Conservation (phyloP, 2,797 vertebrate genomes). For the Poliocrania exsul region DNA sequence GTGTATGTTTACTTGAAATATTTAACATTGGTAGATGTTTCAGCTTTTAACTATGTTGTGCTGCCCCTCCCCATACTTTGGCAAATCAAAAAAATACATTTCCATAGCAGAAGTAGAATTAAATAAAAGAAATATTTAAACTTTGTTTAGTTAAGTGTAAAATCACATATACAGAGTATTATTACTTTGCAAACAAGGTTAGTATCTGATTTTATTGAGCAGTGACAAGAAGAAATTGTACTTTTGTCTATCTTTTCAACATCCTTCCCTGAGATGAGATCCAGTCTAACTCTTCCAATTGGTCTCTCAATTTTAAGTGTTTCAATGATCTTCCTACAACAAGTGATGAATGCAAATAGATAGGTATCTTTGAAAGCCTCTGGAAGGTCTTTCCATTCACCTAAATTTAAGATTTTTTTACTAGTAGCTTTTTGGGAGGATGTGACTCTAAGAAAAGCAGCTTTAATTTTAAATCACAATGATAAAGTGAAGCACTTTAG, state of each 20-base stretch:
- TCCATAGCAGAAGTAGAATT: background rate
- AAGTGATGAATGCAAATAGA: background rate
- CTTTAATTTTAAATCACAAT: background rate
- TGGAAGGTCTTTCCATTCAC: background rate
- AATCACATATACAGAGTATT: background rate
- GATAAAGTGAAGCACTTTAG: background rate
- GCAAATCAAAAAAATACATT: background rate
- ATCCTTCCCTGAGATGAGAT: background rate
- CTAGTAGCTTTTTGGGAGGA: background rate
- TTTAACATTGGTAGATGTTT: background rate
- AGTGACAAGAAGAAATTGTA: background rate
- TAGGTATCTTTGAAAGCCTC: background rate
- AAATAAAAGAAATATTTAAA: background rate
- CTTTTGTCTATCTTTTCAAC: background rate
- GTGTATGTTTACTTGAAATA: background rate
- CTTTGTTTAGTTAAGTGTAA: background rate
- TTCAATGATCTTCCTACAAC: background rate
- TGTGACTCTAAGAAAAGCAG: background rate
- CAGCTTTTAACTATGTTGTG: background rate
- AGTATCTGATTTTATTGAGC: background rate
- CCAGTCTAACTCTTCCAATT: background rate
- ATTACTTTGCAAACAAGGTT: background rate
- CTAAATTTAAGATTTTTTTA: background rate
- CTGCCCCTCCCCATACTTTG: background rate
- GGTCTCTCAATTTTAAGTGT: background rate